Conservation (phyloP, 2,797 vertebrate genomes). For the Helarctos malayanus region DNA sequence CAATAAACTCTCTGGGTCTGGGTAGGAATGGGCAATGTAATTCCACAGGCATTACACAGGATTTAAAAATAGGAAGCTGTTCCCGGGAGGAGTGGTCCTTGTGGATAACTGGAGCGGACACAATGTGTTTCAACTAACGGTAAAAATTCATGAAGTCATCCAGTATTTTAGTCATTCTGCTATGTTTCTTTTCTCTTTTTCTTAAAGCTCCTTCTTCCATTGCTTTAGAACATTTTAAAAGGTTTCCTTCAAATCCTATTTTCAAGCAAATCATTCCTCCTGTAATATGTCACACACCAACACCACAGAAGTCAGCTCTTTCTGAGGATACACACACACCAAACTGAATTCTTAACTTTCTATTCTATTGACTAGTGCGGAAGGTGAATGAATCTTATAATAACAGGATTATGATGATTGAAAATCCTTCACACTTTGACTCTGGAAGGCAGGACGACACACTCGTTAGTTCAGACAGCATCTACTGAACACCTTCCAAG, state of each 20-base stretch:
- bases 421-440: neutral
- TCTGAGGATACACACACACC: neutral
- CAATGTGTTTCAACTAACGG: slow-evolving; percentile 71
- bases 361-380: neutral
- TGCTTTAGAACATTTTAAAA: slow-evolving; percentile 57
- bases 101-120: slow-evolving; percentile 79
- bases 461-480: neutral
- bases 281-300: neutral
- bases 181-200: slow-evolving; percentile 75
- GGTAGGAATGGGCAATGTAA: slow-evolving; percentile 76
- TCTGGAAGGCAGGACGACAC: neutral
- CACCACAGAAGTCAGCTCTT: neutral
- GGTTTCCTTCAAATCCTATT: slow-evolving; percentile 54
- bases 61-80: slow-evolving; percentile 86
- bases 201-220: slow-evolving; percentile 76
- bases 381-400: neutral
- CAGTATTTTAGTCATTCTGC: slow-evolving; percentile 75
- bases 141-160: slow-evolving; percentile 78
- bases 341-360: slow-evolving; percentile 2
- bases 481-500: neutral
- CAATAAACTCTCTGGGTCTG: slow-evolving; percentile 62
- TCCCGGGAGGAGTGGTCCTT: slow-evolving; percentile 81
- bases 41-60: slow-evolving; percentile 79
- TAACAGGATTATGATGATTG: neutral
- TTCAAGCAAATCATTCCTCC: slow-evolving; percentile 70